Evolutionary conservation across 2,797 vertebrate species (phyloP).

Genomic region (Poecilia wingei): DNA sequence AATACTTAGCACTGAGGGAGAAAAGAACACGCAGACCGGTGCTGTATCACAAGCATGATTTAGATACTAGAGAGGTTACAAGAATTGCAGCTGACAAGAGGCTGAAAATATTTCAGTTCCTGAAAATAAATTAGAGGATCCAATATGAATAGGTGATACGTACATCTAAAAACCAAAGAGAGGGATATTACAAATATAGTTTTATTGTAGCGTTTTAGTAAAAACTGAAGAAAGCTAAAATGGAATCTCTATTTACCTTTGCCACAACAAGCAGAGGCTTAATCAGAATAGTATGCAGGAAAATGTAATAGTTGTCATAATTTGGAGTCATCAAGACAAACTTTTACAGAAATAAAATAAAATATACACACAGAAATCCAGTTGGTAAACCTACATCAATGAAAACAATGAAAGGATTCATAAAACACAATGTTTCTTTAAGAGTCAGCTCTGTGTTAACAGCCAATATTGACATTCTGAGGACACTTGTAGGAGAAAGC

Average conservation of each 20-base stretch:
- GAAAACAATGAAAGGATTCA: neutral
- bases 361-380: neutral
- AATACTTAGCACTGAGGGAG: conserved; percentile 79
- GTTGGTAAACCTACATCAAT: too few relatives aligned
- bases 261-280: conserved; percentile 14
- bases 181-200: conserved; percentile 36
- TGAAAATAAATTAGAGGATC: conserved; percentile 72
- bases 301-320: conserved; percentile 35
- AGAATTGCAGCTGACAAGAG: conserved; percentile 74
- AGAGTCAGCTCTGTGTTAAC: conserved; percentile 41
- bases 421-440: conserved; percentile 34
- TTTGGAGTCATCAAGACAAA: conserved; percentile 21
- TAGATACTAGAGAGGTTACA: conserved; percentile 70
- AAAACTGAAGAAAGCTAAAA: too few relatives aligned
- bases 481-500: conserved; percentile 58
- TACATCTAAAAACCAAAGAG: conserved; percentile 60
- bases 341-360: neutral
- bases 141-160: conserved; percentile 60
- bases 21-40: conserved; percentile 66
- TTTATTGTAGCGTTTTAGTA: conserved; percentile 43
- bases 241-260: conserved; percentile 22
- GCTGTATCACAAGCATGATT: conserved; percentile 74
- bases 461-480: conserved; percentile 70
- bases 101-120: conserved; percentile 73
- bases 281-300: conserved; percentile 17